Percentiles rank a stretch among this genome's conserved stretches.
These are phyloP conservation scores for Osmoderma eremita DNA, from an alignment of 2,888 invertebrate genomes.

Conservation along the genomic window DNA sequence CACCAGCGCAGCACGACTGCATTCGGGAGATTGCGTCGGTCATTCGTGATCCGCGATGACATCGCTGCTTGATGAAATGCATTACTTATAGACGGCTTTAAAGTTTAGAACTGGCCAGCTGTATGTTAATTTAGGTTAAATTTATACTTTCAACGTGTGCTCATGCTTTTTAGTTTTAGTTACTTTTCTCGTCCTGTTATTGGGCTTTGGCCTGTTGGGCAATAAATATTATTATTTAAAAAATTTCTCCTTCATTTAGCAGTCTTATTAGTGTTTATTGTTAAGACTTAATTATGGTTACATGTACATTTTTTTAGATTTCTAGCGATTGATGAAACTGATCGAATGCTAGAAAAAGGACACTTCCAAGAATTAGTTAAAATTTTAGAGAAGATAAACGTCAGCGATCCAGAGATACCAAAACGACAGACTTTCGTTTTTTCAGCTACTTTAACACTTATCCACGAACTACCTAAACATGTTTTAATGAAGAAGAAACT, in stretches of 20 bases:
- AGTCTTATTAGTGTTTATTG: not conserved
- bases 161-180: no score
- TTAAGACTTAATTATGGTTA: not conserved
- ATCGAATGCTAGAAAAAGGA: constrained; percentile 96
- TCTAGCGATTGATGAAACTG: constrained; percentile 97
- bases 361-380: constrained; percentile 93
- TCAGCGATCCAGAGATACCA: constrained; percentile 69
- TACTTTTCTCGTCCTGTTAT: no score
- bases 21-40: no score
- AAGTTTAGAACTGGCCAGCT: no score
- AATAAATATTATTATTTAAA: no score
- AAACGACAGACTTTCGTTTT: constrained; percentile 93
- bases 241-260: not conserved
- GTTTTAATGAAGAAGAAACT: constrained; percentile 69
- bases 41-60: no score
- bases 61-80: no score
- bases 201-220: no score
- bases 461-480: constrained; percentile 85
- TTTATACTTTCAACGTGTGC: no score
- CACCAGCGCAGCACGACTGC: no score
- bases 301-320: constrained; percentile 68
- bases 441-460: constrained; percentile 94
- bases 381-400: constrained; percentile 83
- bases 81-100: no score
- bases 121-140: no score